Base-by-base conservation (phyloP, 2,888 invertebrate species). In the Spisula solida region DNA sequence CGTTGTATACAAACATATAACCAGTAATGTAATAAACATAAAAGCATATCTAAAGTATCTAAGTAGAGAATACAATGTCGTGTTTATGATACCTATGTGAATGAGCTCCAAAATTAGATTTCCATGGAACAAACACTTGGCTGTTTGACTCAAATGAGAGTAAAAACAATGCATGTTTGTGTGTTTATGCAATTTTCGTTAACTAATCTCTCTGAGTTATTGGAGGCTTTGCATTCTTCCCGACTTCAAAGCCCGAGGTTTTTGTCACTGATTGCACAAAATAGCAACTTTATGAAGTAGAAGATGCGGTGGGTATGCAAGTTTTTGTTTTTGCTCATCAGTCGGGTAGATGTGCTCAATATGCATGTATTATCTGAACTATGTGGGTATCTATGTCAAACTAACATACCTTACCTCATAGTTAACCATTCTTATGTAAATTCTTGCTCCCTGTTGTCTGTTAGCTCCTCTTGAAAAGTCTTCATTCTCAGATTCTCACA, bases 111-210 rank as follows among this genome's bases (percentile, higher is more conserved):
- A 25, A 66, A 66, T 66, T n/a, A 66, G 60, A 66, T 66, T 66
- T 25, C 60, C 60, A 66, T n/a, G n/a, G 60, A 25, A 66, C 60
- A n/a, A 25, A 66, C 60, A 12, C n/a, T 66, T 25, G 2, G 51
- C 14, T 10, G 20, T 66, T 66, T 66, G 60, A 66, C 60, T 66
- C 60, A 66, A 66, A 25, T 66, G 60, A 66, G 60, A 66, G 60
- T 66, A 66, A 66, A 66, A 66, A 66, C 60, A 66, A 66, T 51
- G 25, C n/a, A 66, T 25, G 60, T 66, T 31, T 75, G 75, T 75
- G 31, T 75, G 75, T 75, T 34, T 34, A 75, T 31, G 75, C 25
- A 31, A 75, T 75, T 34, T 75, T 75, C 31, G 29, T 75, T 75
- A 34, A 16, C 75, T 18, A 75, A 34, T 75, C 16, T 16, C 18